Evolutionary conservation across 2,113 vertebrate species (phyloP).

Genomic region (Daboia siamensis): DNA sequence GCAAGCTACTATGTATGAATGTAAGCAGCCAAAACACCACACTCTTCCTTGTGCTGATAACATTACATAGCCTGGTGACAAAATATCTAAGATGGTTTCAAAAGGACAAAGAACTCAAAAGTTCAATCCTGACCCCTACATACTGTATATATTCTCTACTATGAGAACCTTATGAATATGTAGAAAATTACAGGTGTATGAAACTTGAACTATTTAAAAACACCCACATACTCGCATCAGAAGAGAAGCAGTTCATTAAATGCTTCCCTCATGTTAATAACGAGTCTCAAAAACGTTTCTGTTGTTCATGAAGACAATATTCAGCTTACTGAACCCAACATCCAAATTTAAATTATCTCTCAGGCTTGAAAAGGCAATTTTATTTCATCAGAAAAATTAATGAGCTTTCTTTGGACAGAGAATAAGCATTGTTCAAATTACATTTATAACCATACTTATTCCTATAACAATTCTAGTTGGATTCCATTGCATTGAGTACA

Average conservation of each 20-base stretch:
- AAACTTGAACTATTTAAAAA: background rate
- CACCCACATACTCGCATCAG: background rate
- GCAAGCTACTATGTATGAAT: no score
- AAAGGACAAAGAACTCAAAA: background rate
- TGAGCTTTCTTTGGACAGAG: background rate
- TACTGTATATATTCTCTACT: background rate
- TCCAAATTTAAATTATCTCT: slow-evolving; percentile 4
- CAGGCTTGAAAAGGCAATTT: background rate
- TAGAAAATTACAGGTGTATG: background rate
- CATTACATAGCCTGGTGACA: background rate
- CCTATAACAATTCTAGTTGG: background rate
- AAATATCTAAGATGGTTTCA: background rate
- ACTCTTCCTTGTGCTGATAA: background rate
- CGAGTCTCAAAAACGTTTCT: background rate
- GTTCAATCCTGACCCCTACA: background rate
- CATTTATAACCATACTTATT: background rate
- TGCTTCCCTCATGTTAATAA: background rate
- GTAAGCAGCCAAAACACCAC: no score
- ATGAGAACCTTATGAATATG: background rate
- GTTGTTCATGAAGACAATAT: no score
- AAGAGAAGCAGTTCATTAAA: background rate
- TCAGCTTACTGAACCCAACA: background rate
- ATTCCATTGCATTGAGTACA: background rate
- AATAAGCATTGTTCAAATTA: background rate
- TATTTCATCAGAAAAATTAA: background rate